Evolutionary conservation across 2,888 invertebrate species (phyloP).

Genomic region (Oithona nana): DNA sequence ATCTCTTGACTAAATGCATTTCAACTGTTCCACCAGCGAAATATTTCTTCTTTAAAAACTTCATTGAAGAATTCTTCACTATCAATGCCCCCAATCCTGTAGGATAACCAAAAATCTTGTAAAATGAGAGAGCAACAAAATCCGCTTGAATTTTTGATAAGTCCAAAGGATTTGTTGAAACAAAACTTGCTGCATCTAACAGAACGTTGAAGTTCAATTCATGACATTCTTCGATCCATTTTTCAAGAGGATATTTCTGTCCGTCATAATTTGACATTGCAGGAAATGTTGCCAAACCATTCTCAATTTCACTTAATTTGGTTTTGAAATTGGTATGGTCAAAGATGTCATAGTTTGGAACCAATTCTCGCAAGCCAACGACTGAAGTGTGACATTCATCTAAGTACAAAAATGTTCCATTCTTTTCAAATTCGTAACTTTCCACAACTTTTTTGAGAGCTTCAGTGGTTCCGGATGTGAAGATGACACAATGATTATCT

Average conservation of each 20-base stretch:
- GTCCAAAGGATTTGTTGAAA: slow-evolving; percentile 55
- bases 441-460: slow-evolving; percentile 66
- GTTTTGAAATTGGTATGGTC: too few species aligned
- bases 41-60: slow-evolving; percentile 42
- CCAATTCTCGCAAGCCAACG: slow-evolving; percentile 66
- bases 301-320: neutral
- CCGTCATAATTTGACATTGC: slow-evolving; percentile 93
- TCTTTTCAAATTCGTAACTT: slow-evolving; percentile 37
- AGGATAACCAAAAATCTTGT: slow-evolving; percentile 90
- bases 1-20: slow-evolving; percentile 45
- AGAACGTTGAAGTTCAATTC: neutral
- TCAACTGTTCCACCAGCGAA: slow-evolving; percentile 90
- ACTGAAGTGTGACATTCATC: slow-evolving; percentile 91
- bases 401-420: slow-evolving; percentile 53
- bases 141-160: slow-evolving; percentile 53
- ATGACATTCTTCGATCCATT: slow-evolving; percentile 39
- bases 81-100: slow-evolving; percentile 81
- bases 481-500: slow-evolving; percentile 65
- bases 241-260: slow-evolving; percentile 53
- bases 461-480: slow-evolving; percentile 83
- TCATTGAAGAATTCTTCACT: slow-evolving; percentile 38
- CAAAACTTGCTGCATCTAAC: slow-evolving; percentile 68
- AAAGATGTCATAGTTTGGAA: slow-evolving; percentile 24
- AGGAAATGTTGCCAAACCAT: slow-evolving; percentile 46
- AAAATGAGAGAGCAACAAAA: slow-evolving; percentile 80